Conservation (phyloP, 2,113 vertebrate genomes). For the Cinclus mexicanus region DNA sequence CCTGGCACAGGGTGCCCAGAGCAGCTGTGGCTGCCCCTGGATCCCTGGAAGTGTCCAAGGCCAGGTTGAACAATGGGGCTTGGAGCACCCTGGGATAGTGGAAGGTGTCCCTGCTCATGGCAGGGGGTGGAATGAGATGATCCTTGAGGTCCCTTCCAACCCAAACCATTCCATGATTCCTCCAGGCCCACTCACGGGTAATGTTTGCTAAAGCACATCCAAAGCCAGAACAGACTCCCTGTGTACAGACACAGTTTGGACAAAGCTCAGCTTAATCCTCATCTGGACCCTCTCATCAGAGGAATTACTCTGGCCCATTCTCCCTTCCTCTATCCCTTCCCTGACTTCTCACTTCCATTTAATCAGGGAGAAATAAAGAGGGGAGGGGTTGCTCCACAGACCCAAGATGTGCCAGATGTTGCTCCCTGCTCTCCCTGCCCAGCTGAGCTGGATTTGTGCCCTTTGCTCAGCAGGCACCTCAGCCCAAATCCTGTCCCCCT, state of each 20-base stretch:
- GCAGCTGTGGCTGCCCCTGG: background rate
- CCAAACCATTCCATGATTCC: background rate
- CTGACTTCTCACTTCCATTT: background rate
- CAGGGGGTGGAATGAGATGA: background rate
- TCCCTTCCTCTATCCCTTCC: background rate
- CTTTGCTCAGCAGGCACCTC: background rate
- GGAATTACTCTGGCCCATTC: background rate
- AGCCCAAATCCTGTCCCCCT: background rate
- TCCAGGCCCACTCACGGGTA: background rate
- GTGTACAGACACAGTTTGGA: background rate
- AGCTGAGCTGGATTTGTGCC: background rate
- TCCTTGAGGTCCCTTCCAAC: background rate
- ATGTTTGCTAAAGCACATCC: background rate
- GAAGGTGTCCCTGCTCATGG: background rate
- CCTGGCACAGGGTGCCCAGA: background rate
- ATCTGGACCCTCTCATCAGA: background rate
- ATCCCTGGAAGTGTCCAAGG: fast-evolving
- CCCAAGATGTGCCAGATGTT: background rate
- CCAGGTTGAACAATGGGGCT: fast-evolving
- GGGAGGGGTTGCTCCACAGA: background rate
- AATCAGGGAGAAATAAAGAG: background rate
- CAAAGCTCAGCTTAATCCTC: background rate
- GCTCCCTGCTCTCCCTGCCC: background rate
- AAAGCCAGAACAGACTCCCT: background rate
- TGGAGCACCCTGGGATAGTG: fast-evolving